Percentiles rank a stretch among this genome's conserved stretches.
Conservation (phyloP, 2,113 vertebrate genomes). For the Calyptomena viridis region DNA sequence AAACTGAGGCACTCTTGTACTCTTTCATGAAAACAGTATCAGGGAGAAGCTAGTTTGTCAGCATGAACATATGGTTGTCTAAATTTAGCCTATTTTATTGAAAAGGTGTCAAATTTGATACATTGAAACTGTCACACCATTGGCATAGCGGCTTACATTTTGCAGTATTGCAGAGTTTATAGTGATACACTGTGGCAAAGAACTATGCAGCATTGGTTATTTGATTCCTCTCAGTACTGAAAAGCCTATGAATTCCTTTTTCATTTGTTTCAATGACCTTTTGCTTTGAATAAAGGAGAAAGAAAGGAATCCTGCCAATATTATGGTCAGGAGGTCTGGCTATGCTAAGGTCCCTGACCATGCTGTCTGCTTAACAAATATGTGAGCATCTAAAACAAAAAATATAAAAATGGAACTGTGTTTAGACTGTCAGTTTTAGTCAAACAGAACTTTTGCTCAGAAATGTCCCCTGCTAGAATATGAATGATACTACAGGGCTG, state of each 20-base stretch:
- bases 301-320: neutral
- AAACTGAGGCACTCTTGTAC: conserved; percentile 30
- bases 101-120: conserved; percentile 55
- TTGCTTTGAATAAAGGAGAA: neutral
- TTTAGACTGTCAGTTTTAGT: neutral
- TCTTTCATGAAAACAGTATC: conserved; percentile 40
- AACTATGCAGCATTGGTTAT: neutral
- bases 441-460: neutral
- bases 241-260: neutral
- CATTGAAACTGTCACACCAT: conserved; percentile 1
- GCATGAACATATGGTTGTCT: conserved; percentile 61
- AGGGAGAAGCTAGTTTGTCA: conserved; percentile 22
- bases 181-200: neutral
- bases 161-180: neutral
- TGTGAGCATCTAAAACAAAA: neutral
- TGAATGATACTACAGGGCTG: neutral
- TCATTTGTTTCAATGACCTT: neutral
- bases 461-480: neutral
- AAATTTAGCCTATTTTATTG: conserved; percentile 65
- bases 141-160: neutral
- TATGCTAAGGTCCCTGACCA: neutral
- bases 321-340: neutral
- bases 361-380: neutral
- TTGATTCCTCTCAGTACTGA: neutral
- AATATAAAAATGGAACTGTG: neutral